Percentiles rank a stretch among this genome's conserved stretches.
phyloP scores from a whole-genome alignment of 2,888 invertebrate species.

The Meloe dianella region DNA sequence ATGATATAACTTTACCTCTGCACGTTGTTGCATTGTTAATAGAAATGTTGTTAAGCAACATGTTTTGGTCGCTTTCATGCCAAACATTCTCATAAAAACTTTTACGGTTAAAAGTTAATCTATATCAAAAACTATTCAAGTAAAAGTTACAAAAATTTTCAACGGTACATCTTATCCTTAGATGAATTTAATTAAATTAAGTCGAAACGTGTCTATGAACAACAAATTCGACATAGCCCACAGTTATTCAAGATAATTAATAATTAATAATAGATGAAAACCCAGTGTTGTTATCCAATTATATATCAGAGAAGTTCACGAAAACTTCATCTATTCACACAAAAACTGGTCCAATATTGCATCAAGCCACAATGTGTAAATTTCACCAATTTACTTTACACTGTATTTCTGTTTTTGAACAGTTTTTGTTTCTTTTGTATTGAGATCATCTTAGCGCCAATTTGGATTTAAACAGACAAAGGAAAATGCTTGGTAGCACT shows the following conservation, averaged over 20 bases:
- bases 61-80: neutral
- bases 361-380: neutral
- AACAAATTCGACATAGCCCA: neutral
- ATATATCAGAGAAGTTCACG: no score
- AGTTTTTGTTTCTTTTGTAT: no score
- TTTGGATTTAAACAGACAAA: neutral
- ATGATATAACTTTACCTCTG: no score
- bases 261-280: no score
- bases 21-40: neutral
- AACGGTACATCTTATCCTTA: constrained; percentile 5
- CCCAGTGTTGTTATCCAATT: no score
- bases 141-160: neutral
- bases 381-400: neutral
- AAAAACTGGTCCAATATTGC: constrained; percentile 45
- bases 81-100: neutral
- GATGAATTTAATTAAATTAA: constrained; percentile 24
- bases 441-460: neutral
- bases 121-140: neutral
- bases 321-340: no score
- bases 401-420: no score
- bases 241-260: neutral
- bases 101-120: constrained; percentile 15
- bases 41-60: neutral
- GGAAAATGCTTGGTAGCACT: neutral
- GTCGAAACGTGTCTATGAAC: neutral